Evolutionary conservation across 2,113 vertebrate species (phyloP).

Genomic region (Barbus barbus): DNA sequence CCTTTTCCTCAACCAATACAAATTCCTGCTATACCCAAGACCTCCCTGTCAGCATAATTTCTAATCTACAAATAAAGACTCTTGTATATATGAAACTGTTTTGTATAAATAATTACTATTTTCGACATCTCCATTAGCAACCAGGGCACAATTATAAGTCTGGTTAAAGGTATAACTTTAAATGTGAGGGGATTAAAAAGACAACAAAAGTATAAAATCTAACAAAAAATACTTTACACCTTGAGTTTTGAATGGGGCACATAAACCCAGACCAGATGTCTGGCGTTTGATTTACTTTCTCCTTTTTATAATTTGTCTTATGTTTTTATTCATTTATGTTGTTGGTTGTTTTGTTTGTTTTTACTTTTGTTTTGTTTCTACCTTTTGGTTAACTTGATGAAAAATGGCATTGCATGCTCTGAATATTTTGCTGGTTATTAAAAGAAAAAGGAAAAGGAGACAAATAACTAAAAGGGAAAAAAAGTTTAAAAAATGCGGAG

Average conservation of each 20-base stretch:
- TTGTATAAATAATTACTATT: constrained; percentile 99
- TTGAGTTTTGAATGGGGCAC: constrained; percentile 68
- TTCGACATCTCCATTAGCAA: constrained; percentile 92
- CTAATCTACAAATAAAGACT: constrained; percentile 79
- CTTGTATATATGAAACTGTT: constrained; percentile 96
- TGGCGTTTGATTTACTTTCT: constrained; percentile 54
- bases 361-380: constrained; percentile 62
- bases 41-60: constrained; percentile 73
- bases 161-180: constrained; percentile 79
- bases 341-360: constrained; percentile 68
- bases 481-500: constrained; percentile 69
- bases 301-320: constrained; percentile 65
- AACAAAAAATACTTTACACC: constrained; percentile 69
- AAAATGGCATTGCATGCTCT: constrained; percentile 90
- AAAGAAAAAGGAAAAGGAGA: constrained; percentile 75
- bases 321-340: constrained; percentile 59
- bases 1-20: constrained; percentile 63
- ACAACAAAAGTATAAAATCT: constrained; percentile 62
- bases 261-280: constrained; percentile 69
- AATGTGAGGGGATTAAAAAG: constrained; percentile 71
- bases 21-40: constrained; percentile 56
- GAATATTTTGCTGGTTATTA: constrained; percentile 88
- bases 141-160: constrained; percentile 91
- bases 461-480: constrained; percentile 64
- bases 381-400: constrained; percentile 64